phyloP scores from a whole-genome alignment of 2,797 vertebrate species.

The Hapalemur alaotrensis region DNA sequence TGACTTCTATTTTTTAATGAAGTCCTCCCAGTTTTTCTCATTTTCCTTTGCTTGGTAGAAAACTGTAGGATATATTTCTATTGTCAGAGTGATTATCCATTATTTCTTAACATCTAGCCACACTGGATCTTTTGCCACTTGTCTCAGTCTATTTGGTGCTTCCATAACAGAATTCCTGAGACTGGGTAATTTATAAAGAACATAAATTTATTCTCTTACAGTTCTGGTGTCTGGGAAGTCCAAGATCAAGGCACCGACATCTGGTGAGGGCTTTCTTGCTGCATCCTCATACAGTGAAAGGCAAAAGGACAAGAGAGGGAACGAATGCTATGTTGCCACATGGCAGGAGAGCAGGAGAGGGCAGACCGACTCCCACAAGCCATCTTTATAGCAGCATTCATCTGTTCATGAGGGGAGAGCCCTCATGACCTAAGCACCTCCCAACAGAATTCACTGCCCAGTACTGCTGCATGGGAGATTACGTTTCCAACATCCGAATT shows the following conservation, averaged over 20 bases:
- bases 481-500: background rate
- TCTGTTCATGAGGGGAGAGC: background rate
- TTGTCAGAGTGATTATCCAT: background rate
- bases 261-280: background rate
- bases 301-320: background rate
- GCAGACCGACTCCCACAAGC: too few relatives aligned
- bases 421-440: background rate
- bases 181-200: background rate
- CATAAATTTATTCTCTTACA: background rate
- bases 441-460: background rate
- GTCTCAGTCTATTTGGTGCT: background rate
- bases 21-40: background rate
- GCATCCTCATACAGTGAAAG: background rate
- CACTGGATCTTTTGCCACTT: background rate
- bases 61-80: background rate
- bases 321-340: background rate
- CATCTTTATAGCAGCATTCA: too few relatives aligned
- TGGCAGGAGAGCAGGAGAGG: background rate
- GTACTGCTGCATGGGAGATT: background rate
- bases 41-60: background rate
- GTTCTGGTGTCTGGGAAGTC: background rate
- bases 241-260: background rate
- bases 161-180: background rate
- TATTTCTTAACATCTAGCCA: background rate
- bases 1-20: constrained; percentile 21